Conservation (phyloP, 53 echinoderm and acorn worm species). For the Holothuria scabra region DNA sequence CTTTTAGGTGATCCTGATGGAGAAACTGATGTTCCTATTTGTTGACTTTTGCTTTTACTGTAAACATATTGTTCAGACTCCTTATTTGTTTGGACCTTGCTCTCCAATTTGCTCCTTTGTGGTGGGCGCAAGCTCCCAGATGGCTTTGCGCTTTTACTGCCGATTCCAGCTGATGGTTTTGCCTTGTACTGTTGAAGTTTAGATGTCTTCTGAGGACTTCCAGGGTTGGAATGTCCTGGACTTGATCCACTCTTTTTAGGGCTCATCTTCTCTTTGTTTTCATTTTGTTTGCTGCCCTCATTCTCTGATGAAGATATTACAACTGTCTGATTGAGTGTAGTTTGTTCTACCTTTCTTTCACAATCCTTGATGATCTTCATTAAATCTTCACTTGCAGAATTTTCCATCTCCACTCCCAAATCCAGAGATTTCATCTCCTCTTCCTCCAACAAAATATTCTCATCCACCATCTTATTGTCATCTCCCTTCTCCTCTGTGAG, state of each 20-base stretch:
- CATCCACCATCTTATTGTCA: no score
- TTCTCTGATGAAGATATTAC: no score
- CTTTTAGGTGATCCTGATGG: background rate
- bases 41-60: slow-evolving; percentile 1
- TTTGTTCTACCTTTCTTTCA: no score
- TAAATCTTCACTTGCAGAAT: background rate
- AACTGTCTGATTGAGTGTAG: no score
- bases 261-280: no score
- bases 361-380: background rate
- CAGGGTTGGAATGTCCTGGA: background rate
- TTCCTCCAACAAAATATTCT: no score
- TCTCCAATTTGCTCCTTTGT: slow-evolving; percentile 13
- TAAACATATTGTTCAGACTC: slow-evolving; percentile 2
- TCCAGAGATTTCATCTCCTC: no score
- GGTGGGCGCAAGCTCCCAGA: slow-evolving; percentile 5
- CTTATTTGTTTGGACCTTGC: background rate
- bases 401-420: no score
- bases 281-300: no score
- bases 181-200: slow-evolving; percentile 15
- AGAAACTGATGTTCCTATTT: background rate
- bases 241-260: background rate
- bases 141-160: slow-evolving; percentile 12
- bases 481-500: no score
- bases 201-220: slow-evolving; percentile 9
- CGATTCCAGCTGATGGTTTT: background rate